Evolutionary conservation across 2,113 vertebrate species (phyloP), one percentile per base, ranked within the genome.

Genomic region (Lonchura striata): DNA sequence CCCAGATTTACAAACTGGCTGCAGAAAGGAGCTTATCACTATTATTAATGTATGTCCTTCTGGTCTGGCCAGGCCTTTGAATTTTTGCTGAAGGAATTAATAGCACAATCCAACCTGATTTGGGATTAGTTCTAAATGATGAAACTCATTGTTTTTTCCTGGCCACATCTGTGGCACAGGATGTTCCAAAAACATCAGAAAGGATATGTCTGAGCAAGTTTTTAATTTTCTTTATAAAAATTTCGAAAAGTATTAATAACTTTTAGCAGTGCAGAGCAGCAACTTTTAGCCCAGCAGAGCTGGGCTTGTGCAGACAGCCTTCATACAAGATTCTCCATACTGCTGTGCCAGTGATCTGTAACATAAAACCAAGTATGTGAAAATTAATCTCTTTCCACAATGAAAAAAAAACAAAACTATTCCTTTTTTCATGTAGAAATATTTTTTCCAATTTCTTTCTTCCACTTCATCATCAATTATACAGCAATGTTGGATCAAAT

Each of bases 201-300:
- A 91, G 66, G 91, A 96, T 91, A 47, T 82, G 94, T 79, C 87
- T 95, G 79, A 96, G 68, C 93, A 93, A 77, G 92, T 91, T 83
- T 56, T 44, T 87, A 0, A 91, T 93, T 88, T 92, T 92, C 74
- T 91, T 60, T 83, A 71, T 94, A 80, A 80, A 91, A 95, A 66
- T 66, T 82, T 90, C 35, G 80, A n/a, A 59, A 91, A 90, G 8
- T 88, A 94, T 80, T 92, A 86, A 77, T 86, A 96, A 94, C 71
- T 95, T 89, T 63, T 88, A 90, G 52, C 70, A 78, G 42, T 56
- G 71, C 39, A 39, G 11, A 39, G 39, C 39, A 39, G 39, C 39
- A 39, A 39, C 39, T 39, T 39, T 39, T 39, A 39, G 39, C 39
- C 39, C 39, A 39, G 39, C 39, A 39, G 39, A 39, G 56, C 66